Evolutionary conservation across 2,888 invertebrate species (phyloP).

Genomic region (Pheosia gnoma): DNA sequence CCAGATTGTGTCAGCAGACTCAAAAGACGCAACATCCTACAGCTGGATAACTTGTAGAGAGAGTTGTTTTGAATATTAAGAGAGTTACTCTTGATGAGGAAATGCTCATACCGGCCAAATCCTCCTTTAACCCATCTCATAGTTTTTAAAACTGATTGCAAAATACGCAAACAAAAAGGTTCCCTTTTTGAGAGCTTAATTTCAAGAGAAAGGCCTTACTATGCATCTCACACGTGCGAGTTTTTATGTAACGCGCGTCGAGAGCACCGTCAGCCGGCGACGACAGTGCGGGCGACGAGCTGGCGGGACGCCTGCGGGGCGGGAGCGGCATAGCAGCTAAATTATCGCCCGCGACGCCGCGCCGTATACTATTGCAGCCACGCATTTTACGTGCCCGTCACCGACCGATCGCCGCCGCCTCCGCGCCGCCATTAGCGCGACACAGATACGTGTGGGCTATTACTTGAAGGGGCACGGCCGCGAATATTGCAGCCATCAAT

Average conservation of each 20-base stretch:
- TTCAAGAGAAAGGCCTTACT: slow-evolving; percentile 18
- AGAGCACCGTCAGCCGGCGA: slow-evolving; percentile 39
- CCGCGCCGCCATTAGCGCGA: slow-evolving; percentile 58
- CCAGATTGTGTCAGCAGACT: no score
- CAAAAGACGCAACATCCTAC: no score
- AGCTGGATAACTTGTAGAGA: no score
- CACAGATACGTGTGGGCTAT: slow-evolving; percentile 53
- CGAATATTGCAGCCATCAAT: slow-evolving; percentile 64
- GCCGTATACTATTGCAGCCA: slow-evolving; percentile 11
- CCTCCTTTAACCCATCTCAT: no score
- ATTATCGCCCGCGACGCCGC: slow-evolving; percentile 44
- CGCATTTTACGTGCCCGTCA: slow-evolving; percentile 64
- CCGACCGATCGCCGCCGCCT: slow-evolving; percentile 60
- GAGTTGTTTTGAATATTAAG: no score
- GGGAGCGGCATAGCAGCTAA: slow-evolving; percentile 35
- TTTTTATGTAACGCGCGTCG: slow-evolving; percentile 55
- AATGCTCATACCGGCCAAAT: no score
- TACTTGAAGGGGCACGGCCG: slow-evolving; percentile 57
- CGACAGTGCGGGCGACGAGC: slow-evolving; percentile 36
- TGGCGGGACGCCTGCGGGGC: slow-evolving; percentile 4
- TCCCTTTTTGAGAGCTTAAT: not conserved
- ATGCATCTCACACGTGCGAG: slow-evolving; percentile 51
- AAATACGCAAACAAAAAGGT: not conserved
- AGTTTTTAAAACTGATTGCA: no score
- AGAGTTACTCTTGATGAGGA: no score